Conservation (phyloP, 1,140 invertebrate genomes). For the Calliopsis andreniformis region DNA sequence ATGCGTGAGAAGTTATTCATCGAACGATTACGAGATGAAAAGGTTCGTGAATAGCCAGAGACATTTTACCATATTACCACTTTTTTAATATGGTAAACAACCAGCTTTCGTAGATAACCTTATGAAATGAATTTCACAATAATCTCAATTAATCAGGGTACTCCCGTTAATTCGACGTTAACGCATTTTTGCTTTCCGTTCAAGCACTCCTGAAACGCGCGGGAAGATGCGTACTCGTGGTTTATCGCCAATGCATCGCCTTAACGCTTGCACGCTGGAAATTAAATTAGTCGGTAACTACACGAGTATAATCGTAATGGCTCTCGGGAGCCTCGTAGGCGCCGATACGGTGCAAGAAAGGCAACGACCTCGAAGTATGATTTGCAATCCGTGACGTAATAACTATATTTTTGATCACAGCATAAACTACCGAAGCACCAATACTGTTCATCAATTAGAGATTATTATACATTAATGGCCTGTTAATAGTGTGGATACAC, state of each 20-base stretch:
- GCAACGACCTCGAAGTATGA: conserved; percentile 76
- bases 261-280: conserved; percentile 1
- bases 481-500: background rate
- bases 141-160: background rate
- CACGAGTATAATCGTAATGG: conserved; percentile 57
- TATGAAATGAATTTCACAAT: background rate
- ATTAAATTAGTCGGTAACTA: conserved; percentile 56
- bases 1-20: conserved; percentile 3
- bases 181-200: background rate
- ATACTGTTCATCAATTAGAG: background rate
- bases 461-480: background rate
- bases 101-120: background rate
- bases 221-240: background rate
- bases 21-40: background rate
- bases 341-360: conserved; percentile 72
- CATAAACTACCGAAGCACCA: too few species aligned
- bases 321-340: conserved; percentile 60
- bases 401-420: background rate
- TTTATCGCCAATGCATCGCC: conserved; percentile 19
- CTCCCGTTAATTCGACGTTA: background rate
- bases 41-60: background rate
- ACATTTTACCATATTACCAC: background rate
- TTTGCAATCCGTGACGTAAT: conserved; percentile 70
- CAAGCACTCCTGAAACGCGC: background rate
- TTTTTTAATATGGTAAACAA: background rate